A percentile compares a stretch with the other conserved stretches of the same genome.
These are phyloP conservation scores for Melanargia galathea DNA, from an alignment of 2,888 invertebrate genomes.

Conservation along the genomic window DNA sequence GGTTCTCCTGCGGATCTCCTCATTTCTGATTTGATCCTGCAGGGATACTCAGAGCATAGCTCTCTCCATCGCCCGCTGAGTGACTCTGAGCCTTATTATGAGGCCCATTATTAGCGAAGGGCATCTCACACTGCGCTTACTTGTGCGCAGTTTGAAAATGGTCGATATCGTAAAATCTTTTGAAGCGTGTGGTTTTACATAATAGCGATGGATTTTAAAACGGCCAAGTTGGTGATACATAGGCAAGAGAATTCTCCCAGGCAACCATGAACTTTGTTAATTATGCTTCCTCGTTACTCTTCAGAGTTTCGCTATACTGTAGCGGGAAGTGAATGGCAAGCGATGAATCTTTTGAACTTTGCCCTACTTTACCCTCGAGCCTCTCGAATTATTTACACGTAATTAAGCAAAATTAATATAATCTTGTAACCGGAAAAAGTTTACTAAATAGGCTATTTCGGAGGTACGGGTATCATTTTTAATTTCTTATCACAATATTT, in stretches of 20 bases:
- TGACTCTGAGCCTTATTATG: no score
- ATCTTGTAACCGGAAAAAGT: not conserved
- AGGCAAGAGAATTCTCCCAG: constrained; percentile 24
- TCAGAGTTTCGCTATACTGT: constrained; percentile 29
- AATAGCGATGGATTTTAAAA: constrained; percentile 6
- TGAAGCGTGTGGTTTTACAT: not conserved
- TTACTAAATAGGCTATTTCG: not conserved
- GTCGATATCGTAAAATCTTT: not conserved
- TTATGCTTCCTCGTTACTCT: constrained; percentile 50
- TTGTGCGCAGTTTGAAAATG: not conserved
- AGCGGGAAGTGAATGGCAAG: constrained; percentile 18
- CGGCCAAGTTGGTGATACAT: constrained; percentile 25
- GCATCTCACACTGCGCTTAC: not conserved
- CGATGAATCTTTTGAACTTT: constrained; percentile 32
- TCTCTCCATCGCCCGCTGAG: no score
- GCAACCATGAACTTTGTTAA: constrained; percentile 58
- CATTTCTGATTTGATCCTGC: no score
- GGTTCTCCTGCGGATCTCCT: no score
- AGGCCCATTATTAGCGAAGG: no score
- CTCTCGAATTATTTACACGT: constrained; percentile 20
- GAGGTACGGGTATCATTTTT: no score
- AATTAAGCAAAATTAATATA: constrained; percentile 13
- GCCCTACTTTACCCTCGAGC: constrained; percentile 20
- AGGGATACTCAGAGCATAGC: no score
- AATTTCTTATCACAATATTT: no score